Percentiles rank a stretch among this genome's conserved stretches.
These are phyloP conservation scores for Pocillopora grandis DNA, from an alignment of 92 coral and sea anemone species.

Conservation along the genomic window DNA sequence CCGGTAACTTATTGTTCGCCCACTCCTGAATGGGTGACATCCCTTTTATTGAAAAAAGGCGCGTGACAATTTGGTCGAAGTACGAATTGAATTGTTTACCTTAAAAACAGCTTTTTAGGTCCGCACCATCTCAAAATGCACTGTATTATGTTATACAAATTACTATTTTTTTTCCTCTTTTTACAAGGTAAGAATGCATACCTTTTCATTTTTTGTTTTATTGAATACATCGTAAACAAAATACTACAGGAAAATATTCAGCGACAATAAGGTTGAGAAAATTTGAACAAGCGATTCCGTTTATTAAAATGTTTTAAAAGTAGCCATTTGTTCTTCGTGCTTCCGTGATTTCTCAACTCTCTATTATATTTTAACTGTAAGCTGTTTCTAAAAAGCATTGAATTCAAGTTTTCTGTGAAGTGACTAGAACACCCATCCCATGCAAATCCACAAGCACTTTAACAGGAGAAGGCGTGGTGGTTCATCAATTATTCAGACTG, in stretches of 20 bases:
- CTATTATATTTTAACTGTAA: neutral
- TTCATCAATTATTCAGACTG: constrained; percentile 12
- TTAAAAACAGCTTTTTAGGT: neutral
- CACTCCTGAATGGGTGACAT: constrained; percentile 22
- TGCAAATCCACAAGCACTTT: constrained; percentile 3
- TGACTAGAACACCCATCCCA: neutral
- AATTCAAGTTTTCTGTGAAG: constrained; percentile 16
- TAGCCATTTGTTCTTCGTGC: neutral
- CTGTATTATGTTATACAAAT: no score
- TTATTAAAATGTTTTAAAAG: neutral
- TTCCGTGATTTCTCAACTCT: neutral
- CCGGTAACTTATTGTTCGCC: constrained; percentile 33
- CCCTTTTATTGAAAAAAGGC: neutral
- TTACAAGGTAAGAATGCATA: neutral
- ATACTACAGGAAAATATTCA: neutral
- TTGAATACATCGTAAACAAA: constrained; percentile 12
- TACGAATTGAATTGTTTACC: neutral
- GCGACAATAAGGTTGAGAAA: neutral
- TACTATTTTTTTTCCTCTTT: no score
- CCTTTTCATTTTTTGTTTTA: neutral
- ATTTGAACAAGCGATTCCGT: no score
- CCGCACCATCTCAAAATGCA: neutral
- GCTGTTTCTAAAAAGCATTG: constrained; percentile 6
- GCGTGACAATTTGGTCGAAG: constrained; percentile 11
- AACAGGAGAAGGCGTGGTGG: constrained; percentile 25